Base-by-base conservation (phyloP, 2,797 vertebrate genomes). In the Sebastiscus albofasciatus region DNA sequence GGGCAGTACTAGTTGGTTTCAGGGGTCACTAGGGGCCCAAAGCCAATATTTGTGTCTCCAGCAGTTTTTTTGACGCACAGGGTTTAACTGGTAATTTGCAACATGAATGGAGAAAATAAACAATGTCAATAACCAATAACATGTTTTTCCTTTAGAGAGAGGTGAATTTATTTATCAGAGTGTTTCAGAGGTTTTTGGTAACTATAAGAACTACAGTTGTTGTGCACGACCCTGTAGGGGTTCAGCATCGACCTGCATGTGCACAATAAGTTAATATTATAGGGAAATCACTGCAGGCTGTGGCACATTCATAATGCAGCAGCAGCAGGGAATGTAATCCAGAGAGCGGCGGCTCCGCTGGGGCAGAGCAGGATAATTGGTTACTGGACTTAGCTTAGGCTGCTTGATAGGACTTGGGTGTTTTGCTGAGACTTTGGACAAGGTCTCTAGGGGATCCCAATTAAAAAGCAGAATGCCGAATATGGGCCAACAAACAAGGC, bases 381-480 rank as follows among this genome's bases (percentile, higher is more conserved):
- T 93, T 92, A 88, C 85, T 93, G 93, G 90, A 93, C 90, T 93
- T 89, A 90, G 84, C 85, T 90, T 90, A 81, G 81, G 84, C 72
- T 87, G 79, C 91, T 86, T 91, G 84, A 90, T 92, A 88, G 82
- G 88, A 90, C 87, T 89, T 83, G 58, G 80, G 72, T 87, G 71
- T 92, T 93, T 93, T 93, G 87, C 88, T 86, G 68, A 94, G 85
- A 87, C 89, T 90, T 91, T 90, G 80, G 89, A 91, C 89, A 87
- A 82, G 72, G 70, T 89, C 94, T 91, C 91, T 29, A 20, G 92
- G 89, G 93, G 87, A 94, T 95, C 93, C 94, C 93, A 96, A 95
- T 96, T 95, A 95, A 95, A 92, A 91, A 85, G 87, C 83, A 83
- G 64, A 90, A 92, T 87, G 85, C 92, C 86, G 86, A 93, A 92